A percentile compares a stretch with the other conserved stretches of the same genome.
phyloP scores from a whole-genome alignment of 2,113 vertebrate species.

The Gulo gulo region DNA sequence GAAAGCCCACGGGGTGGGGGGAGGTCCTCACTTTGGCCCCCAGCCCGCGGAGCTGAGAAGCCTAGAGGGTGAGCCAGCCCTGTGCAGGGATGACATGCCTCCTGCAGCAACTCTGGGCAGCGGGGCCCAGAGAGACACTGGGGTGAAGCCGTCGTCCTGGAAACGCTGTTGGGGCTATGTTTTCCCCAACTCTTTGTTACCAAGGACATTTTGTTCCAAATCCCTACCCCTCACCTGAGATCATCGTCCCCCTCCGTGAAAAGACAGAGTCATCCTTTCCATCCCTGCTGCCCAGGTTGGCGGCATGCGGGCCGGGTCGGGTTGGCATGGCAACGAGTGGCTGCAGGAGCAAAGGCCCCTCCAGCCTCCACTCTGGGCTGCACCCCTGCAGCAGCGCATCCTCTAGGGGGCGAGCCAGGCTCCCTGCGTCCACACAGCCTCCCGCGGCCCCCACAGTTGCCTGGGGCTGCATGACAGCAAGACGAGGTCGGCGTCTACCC shows the following conservation, averaged over 20 bases:
- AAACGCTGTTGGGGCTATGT: neutral
- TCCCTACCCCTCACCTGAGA: slow-evolving; percentile 46
- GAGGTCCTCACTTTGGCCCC: neutral
- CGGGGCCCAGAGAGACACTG: neutral
- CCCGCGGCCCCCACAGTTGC: accelerated
- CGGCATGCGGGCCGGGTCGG: neutral
- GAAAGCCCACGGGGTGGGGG: neutral
- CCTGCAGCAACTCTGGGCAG: neutral
- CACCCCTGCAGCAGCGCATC: accelerated
- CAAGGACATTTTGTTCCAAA: slow-evolving; percentile 17
- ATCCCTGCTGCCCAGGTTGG: neutral
- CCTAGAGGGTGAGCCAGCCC: neutral
- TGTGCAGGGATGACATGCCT: too few species aligned
- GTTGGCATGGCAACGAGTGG: neutral
- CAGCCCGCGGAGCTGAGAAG: neutral
- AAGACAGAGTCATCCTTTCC: neutral
- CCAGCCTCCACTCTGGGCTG: neutral
- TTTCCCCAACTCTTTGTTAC: slow-evolving; percentile 9
- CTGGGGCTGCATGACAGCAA: accelerated
- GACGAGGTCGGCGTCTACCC: accelerated
- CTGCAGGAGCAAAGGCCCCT: neutral
- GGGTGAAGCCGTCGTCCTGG: neutral
- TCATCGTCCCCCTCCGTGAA: neutral
- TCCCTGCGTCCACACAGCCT: neutral
- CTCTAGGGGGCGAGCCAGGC: accelerated